Base-by-base conservation (phyloP, 2,888 invertebrate genomes). In the Pseudococcus longispinus region DNA sequence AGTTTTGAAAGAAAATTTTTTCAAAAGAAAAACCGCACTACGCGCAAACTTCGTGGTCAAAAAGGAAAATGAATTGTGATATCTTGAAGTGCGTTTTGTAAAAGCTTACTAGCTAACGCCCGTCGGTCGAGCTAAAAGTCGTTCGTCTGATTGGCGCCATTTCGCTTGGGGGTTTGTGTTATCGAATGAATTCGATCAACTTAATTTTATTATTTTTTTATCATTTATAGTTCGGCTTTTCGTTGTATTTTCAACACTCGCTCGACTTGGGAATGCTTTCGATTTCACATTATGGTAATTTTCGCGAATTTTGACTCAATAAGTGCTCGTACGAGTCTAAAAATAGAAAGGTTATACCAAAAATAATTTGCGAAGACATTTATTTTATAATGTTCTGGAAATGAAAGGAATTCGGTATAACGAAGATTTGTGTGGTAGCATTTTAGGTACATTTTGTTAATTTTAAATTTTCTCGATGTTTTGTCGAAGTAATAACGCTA, bases 141-240 rank as follows among this genome's bases (percentile, higher is more conserved):
- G 55, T 60, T 84, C 84, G 84, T 32, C 84, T 20, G 32, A 9
- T 37, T 60, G 84, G 84, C 84, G 84, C 60, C 84, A 32, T 60
- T 84, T 84, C 60, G 20, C 18, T 84, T 84, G 55, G 32, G 32
- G 32, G 44, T 84, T 84, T 51, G 26, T 84, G 42, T 20, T 80
- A 32, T 29, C 77, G 18, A 80, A 20, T 20, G 8, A 80, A 42
- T 80, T 42, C 42, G 37, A 80, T 80, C 20, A 70, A 65, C 23
- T 37, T 37, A 23, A 74, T 80, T 42, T 80, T 80, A 42, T 37
- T 80, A 20, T 80, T 37, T 80, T 80, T 80, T 80, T n/a, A 26
- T 77, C 37, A 42, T 20, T 65, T 65, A 15, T 26, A 29, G 15
- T 29, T 37, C 29, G 20, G 8, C 4, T 42, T 80, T 80, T 80